Evolutionary conservation across 2,888 invertebrate genomes (phyloP).

Genomic region (Euclidia mi): DNA sequence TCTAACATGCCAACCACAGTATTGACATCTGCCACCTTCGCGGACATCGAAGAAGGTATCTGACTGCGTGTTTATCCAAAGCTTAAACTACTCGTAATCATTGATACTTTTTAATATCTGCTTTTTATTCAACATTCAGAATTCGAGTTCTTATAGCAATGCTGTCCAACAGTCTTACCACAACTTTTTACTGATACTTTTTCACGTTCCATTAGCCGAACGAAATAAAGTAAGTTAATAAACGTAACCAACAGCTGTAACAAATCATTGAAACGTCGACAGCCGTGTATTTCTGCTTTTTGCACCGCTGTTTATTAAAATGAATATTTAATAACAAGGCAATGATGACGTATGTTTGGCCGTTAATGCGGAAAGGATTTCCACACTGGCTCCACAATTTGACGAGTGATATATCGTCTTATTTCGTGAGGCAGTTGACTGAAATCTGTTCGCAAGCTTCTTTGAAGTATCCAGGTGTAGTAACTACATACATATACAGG

Average conservation of each 20-base stretch:
- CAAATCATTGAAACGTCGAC: slow-evolving; percentile 74
- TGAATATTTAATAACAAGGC: slow-evolving; percentile 81
- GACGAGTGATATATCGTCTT: slow-evolving; percentile 43
- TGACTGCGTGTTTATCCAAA: too few relatives aligned
- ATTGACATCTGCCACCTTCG: too few relatives aligned
- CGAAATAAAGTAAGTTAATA: slow-evolving; percentile 70
- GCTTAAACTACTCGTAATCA: too few relatives aligned
- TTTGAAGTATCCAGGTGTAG: slow-evolving; percentile 4
- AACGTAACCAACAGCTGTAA: slow-evolving; percentile 66
- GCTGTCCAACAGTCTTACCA: too few relatives aligned
- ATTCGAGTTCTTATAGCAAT: too few relatives aligned
- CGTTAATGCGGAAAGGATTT: slow-evolving; percentile 60
- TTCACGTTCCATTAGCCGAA: slow-evolving; percentile 64
- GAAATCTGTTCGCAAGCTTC: slow-evolving; percentile 4
- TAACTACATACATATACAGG: too few relatives aligned
- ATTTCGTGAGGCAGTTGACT: slow-evolving; percentile 24
- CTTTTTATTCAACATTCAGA: too few relatives aligned
- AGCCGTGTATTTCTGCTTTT: slow-evolving; percentile 70
- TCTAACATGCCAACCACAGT: too few relatives aligned
- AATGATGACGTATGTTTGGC: slow-evolving; percentile 66
- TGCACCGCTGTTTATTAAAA: slow-evolving; percentile 76
- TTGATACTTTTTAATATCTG: too few relatives aligned
- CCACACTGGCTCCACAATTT: slow-evolving; percentile 37
- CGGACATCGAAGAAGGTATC: too few relatives aligned
- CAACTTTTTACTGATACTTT: too few relatives aligned